phyloP scores from a whole-genome alignment of 2,113 vertebrate genomes.

The Catagonus wagneri region DNA sequence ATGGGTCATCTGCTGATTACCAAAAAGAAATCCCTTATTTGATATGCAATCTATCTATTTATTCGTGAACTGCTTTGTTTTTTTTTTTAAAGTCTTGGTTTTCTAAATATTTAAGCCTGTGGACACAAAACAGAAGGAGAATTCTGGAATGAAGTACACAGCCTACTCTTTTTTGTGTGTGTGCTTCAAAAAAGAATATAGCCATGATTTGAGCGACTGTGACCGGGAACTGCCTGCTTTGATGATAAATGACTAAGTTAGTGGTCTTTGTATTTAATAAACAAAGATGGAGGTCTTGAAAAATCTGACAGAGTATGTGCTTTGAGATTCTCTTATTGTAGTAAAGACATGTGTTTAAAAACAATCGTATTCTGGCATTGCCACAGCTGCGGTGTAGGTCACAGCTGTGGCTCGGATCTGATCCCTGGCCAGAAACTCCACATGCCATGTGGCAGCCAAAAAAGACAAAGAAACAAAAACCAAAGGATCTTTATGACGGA shows the following conservation, averaged over 20 bases:
- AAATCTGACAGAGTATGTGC: neutral
- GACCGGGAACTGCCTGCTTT: neutral
- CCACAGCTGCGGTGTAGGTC: too few species aligned
- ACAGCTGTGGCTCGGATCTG: too few species aligned
- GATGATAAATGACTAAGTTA: neutral
- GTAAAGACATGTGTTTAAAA: neutral
- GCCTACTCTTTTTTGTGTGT: neutral
- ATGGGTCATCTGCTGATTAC: neutral
- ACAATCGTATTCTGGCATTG: neutral
- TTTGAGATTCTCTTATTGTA: neutral
- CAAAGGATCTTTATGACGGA: neutral
- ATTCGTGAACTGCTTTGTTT: neutral
- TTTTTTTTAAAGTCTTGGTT: neutral
- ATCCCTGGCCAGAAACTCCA: too few species aligned
- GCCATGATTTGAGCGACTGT: too few species aligned
- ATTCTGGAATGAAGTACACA: neutral
- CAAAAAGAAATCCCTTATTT: neutral
- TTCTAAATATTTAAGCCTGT: neutral
- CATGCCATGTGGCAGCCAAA: too few species aligned
- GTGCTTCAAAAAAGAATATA: neutral
- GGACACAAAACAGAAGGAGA: neutral
- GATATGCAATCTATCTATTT: neutral
- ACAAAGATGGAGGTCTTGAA: neutral
- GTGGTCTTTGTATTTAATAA: neutral
- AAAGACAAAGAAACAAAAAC: too few species aligned